Evolutionary conservation across 2,888 invertebrate genomes (phyloP).

Genomic region (Cerastis rubricosa): DNA sequence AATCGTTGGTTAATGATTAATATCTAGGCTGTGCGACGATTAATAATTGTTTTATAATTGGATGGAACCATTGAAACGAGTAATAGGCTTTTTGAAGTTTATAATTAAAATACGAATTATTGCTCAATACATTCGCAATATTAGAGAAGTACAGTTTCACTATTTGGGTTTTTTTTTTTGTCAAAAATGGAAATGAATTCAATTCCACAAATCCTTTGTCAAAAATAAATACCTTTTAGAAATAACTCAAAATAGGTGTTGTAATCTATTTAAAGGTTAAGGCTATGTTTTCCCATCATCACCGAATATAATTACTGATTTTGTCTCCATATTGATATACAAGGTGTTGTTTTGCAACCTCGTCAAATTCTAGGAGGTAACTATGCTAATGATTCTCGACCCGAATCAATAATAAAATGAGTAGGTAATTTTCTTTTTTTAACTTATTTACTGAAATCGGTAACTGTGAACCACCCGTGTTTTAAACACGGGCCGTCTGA

Average conservation of each 20-base stretch:
- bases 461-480: too few relatives aligned
- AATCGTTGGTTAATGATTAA: conserved; percentile 2
- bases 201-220: too few relatives aligned
- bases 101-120: conserved; percentile 18
- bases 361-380: too few relatives aligned
- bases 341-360: too few relatives aligned
- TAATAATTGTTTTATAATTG: not conserved
- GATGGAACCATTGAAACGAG: not conserved
- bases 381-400: too few relatives aligned
- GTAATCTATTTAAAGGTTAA: conserved; percentile 14
- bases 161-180: not conserved
- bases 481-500: too few relatives aligned
- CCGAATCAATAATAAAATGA: too few relatives aligned
- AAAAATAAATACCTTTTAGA: not conserved
- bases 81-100: conserved; percentile 1
- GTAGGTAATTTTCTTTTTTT: too few relatives aligned
- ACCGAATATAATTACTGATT: not conserved
- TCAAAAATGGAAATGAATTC: too few relatives aligned
- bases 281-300: too few relatives aligned
- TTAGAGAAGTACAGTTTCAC: not conserved
- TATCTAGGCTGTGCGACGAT: not conserved
- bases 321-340: not conserved
- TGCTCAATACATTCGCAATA: not conserved
- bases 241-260: conserved; percentile 39
- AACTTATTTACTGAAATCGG: too few relatives aligned